Evolutionary conservation across 2,888 invertebrate species (phyloP).

Genomic region (Dastarcus helophoroides): DNA sequence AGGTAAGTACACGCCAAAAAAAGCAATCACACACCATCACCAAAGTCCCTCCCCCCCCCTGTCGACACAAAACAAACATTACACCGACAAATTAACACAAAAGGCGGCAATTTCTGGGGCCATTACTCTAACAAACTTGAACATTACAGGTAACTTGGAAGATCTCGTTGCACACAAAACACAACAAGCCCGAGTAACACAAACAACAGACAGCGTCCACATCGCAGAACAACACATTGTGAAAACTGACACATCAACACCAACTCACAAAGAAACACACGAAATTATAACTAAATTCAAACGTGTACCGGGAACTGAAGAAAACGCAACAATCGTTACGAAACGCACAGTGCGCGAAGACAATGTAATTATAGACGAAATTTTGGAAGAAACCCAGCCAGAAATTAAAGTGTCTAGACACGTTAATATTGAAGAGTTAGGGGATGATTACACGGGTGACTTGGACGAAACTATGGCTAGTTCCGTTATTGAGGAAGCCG

Average conservation of each 20-base stretch:
- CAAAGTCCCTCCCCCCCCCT: too few species aligned
- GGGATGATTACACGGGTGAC: slow-evolving; percentile 14
- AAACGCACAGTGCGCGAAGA: slow-evolving; percentile 43
- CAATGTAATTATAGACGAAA: slow-evolving; percentile 42
- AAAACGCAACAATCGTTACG: slow-evolving; percentile 45
- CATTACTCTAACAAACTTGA: slow-evolving; percentile 10
- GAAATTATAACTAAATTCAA: slow-evolving; percentile 50
- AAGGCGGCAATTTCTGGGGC: slow-evolving; percentile 2
- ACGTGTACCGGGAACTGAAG: slow-evolving; percentile 40
- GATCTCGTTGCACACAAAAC: slow-evolving; percentile 33
- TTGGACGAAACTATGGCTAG: slow-evolving; percentile 10
- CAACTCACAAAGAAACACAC: slow-evolving; percentile 41
- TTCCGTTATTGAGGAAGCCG: slow-evolving; percentile 22
- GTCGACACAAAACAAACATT: slow-evolving; percentile 15
- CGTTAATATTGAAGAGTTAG: slow-evolving; percentile 18
- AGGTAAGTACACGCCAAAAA: slow-evolving; percentile 35
- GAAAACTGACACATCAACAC: slow-evolving; percentile 14
- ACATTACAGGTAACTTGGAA: slow-evolving; percentile 35
- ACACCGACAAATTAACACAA: slow-evolving; percentile 8
- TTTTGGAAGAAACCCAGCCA: slow-evolving; percentile 33
- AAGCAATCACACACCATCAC: slow-evolving; percentile 10
- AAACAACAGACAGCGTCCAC: slow-evolving; percentile 26
- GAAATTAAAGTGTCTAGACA: slow-evolving; percentile 16
- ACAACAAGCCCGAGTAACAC: slow-evolving; percentile 33
- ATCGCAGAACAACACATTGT: slow-evolving; percentile 33